Base-by-base conservation (phyloP, 1,140 invertebrate genomes). In the Bilobella aurantiaca region DNA sequence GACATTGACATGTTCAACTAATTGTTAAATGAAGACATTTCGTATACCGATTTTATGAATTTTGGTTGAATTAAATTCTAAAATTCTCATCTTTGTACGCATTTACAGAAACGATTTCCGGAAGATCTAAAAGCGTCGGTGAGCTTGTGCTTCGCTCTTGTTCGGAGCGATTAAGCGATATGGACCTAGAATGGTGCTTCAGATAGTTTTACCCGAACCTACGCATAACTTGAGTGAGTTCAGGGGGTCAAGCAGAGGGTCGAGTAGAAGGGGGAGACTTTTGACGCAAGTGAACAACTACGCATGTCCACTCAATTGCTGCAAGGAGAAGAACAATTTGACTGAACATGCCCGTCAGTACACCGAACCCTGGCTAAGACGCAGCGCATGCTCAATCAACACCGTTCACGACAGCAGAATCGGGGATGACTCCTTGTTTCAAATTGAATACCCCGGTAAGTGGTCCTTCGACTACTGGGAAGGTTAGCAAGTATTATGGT, bases 151-250 rank as follows among this genome's bases (percentile, higher is more conserved):
- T n/a, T n/a, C n/a, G n/a, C n/a, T n/a, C n/a, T n/a, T n/a, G n/a
- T n/a, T n/a, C n/a, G n/a, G n/a, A n/a, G n/a, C n/a, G 60, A 62
- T 28, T 23, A 34, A 27, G 49, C 49, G 49, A 53, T 53, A 53
- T 53, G 49, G 49, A 23, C 49, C 29, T 56, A 72, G 57, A 63
- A 73, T 73, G 72, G 72, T 73, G 34, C 66, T 73, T 16, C 72
- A 73, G 68, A 69, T 73, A 73, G 70, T 70, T 14, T 66, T 73
- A 34, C 72, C 72, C n/a, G 67, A 71, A 37, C 72, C 72, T 27
- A 65, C 63, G 47, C 66, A 66, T 62, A 57, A 73, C 67, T 67
- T 63, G 34, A 71, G 68, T 63, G 62, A 64, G 59, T 62, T 62
- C 47, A 30, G 65, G 34, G 61, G 30, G 34, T 65, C 56, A 42